Conservation (phyloP, 2,797 vertebrate species). For the Silurus lanzhouensis region DNA sequence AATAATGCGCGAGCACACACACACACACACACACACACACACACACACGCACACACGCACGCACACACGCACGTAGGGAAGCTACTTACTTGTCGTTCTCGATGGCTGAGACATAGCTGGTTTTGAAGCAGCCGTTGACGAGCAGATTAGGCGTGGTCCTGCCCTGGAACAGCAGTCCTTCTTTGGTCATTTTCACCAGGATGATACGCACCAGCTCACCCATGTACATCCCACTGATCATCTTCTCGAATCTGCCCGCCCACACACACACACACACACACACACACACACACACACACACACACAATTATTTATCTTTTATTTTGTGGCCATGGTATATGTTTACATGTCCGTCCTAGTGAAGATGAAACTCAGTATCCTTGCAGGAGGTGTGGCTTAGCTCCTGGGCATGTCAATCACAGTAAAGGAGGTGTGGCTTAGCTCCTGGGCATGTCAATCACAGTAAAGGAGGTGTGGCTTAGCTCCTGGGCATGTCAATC, state of each 20-base stretch:
- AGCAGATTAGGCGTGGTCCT: conserved; percentile 80
- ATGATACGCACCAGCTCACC: conserved; percentile 93
- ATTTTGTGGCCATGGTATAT: no score
- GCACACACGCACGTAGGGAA: neutral
- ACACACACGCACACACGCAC: conserved; percentile 2
- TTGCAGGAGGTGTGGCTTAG: neutral
- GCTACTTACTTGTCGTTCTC: conserved; percentile 79
- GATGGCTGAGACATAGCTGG: conserved; percentile 84
- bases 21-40: conserved; percentile 20
- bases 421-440: neutral
- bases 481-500: neutral
- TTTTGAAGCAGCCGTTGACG: conserved; percentile 83
- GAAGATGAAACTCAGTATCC: neutral
- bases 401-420: neutral
- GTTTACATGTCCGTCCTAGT: neutral
- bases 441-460: neutral
- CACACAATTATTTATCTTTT: neutral
- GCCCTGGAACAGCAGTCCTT: conserved; percentile 85
- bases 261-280: conserved; percentile 37
- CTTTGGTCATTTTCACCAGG: conserved; percentile 92
- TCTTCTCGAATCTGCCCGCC: conserved; percentile 90
- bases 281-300: conserved; percentile 1
- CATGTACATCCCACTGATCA: conserved; percentile 98
- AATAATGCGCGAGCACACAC: neutral
- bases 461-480: neutral